phyloP scores from a whole-genome alignment of 2,888 invertebrate species.

The Hecatera dysodea region DNA sequence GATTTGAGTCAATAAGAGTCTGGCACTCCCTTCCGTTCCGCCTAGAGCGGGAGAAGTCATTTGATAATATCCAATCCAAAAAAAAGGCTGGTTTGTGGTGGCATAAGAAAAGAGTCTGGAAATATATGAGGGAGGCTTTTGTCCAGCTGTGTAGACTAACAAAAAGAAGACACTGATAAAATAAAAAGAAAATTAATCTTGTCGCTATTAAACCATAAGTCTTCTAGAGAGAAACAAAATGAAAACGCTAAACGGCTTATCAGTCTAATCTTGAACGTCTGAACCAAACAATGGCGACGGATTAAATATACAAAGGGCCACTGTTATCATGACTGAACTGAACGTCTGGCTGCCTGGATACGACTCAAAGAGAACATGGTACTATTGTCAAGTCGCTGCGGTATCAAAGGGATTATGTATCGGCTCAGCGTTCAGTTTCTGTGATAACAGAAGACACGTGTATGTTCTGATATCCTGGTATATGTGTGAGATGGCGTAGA shows the following conservation, averaged over 20 bases:
- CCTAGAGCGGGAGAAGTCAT: no score
- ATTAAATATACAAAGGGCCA: conserved; percentile 45
- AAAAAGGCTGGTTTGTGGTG: no score
- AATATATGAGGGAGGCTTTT: no score
- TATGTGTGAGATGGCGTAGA: no score
- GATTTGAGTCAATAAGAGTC: no score
- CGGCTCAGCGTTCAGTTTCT: conserved; percentile 14
- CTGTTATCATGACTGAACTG: conserved; percentile 22
- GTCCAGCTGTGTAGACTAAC: no score
- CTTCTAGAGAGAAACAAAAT: background rate
- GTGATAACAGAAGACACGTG: conserved; percentile 5
- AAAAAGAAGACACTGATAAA: no score
- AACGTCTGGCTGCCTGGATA: conserved; percentile 22
- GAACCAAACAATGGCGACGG: conserved; percentile 7
- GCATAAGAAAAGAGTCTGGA: no score
- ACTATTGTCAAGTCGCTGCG: conserved; percentile 17
- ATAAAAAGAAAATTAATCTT: no score
- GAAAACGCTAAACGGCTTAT: background rate
- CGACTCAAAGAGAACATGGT: conserved; percentile 42
- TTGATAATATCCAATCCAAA: no score
- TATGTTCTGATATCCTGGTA: conserved; percentile 10
- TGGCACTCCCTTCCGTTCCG: no score
- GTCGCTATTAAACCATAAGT: background rate
- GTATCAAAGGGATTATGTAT: conserved; percentile 37
- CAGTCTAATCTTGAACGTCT: conserved; percentile 24